Percentiles rank a stretch among this genome's conserved stretches.
These are phyloP conservation scores for Picus viridis DNA, from an alignment of 2,797 vertebrate species.

Conservation along the genomic window DNA sequence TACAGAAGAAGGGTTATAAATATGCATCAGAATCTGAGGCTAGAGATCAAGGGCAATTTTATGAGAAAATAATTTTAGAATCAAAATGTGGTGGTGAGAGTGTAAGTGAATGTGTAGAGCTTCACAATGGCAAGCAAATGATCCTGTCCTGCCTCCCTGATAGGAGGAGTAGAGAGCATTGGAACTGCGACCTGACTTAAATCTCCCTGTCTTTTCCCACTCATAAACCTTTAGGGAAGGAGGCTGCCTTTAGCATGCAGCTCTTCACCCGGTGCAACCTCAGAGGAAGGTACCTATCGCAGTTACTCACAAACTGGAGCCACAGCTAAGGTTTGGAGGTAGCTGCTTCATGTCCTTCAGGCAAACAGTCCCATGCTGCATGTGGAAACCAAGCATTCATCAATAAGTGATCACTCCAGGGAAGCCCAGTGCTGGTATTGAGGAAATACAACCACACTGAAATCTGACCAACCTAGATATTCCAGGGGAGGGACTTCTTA, in stretches of 20 bases:
- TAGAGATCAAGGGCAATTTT: conserved; percentile 63
- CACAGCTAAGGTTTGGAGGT: background rate
- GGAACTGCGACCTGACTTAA: background rate
- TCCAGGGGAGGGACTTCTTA: background rate
- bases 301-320: background rate
- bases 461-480: background rate
- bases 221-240: background rate
- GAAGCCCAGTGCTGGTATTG: background rate
- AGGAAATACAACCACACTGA: background rate
- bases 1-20: conserved; percentile 45
- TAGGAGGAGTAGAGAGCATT: accelerated
- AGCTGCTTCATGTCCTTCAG: background rate
- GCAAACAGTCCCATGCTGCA: background rate
- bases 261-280: background rate
- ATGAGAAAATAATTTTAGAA: conserved; percentile 40
- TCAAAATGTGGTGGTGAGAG: background rate
- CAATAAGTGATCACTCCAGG: background rate
- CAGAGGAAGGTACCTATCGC: background rate
- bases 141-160: background rate
- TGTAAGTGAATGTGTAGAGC: background rate
- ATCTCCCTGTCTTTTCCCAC: background rate
- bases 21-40: conserved; percentile 33
- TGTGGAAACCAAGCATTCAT: background rate
- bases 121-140: background rate
- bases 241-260: background rate